Evolutionary conservation across 2,113 vertebrate species (phyloP).

Genomic region (Tychaedon coryphoeus): DNA sequence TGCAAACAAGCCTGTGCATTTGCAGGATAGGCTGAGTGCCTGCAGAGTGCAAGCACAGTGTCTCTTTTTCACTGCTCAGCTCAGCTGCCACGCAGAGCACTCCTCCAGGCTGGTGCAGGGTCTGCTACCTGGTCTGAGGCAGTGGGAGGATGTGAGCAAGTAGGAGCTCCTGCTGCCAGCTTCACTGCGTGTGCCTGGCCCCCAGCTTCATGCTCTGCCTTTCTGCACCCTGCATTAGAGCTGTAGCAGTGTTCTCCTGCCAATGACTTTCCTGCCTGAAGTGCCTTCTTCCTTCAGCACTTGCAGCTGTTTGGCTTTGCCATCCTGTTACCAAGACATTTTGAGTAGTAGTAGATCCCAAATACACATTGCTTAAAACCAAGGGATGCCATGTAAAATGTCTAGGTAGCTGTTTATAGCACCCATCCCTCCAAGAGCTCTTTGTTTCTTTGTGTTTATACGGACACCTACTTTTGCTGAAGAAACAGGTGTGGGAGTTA

Average conservation of each 20-base stretch:
- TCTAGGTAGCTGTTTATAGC: not conserved
- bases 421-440: not conserved
- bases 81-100: not conserved
- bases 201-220: not conserved
- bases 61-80: no score
- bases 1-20: not conserved
- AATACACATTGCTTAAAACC: not conserved
- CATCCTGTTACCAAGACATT: not conserved
- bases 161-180: not conserved
- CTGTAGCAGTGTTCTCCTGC: rapidly evolving
- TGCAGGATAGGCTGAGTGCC: not conserved
- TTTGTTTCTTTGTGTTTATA: not conserved
- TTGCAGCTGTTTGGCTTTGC: not conserved
- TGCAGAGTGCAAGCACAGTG: not conserved
- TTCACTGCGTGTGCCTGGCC: not conserved
- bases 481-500: slow-evolving; percentile 14
- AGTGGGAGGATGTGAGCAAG: not conserved
- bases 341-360: not conserved
- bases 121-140: not conserved
- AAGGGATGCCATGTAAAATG: not conserved
- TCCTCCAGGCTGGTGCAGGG: not conserved
- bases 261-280: not conserved
- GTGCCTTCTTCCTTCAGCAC: not conserved
- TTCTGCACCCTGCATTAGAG: not conserved
- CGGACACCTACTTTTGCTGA: not conserved